Conservation (phyloP, 1,140 invertebrate genomes). For the Probaryconus sp. region DNA sequence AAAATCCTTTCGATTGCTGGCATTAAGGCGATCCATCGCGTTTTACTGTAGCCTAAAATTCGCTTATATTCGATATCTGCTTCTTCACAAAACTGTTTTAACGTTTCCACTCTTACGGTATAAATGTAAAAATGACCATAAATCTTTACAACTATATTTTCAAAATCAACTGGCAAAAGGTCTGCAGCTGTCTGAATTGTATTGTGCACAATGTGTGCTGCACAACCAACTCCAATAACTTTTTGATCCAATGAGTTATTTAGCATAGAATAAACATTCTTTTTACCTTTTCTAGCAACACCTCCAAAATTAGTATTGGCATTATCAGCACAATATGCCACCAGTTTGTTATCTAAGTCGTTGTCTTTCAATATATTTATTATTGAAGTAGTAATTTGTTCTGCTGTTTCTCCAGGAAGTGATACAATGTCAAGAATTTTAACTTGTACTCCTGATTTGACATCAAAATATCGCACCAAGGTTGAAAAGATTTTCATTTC, state of each 20-base stretch:
- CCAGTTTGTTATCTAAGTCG: slow-evolving; percentile 40
- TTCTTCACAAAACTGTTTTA: slow-evolving; percentile 68
- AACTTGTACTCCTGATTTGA: slow-evolving; percentile 37
- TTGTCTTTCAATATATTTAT: slow-evolving; percentile 31
- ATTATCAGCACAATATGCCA: slow-evolving; percentile 62
- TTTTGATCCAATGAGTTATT: slow-evolving; percentile 23
- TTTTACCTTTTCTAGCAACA: slow-evolving; percentile 12
- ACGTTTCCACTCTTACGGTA: slow-evolving; percentile 59
- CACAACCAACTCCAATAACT: slow-evolving; percentile 57
- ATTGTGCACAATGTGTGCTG: slow-evolving; percentile 68
- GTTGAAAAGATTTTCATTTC: slow-evolving; percentile 45
- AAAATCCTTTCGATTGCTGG: slow-evolving; percentile 56
- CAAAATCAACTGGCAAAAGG: slow-evolving; percentile 63
- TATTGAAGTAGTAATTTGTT: slow-evolving; percentile 43
- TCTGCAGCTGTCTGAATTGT: slow-evolving; percentile 61
- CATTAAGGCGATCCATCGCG: slow-evolving; percentile 52
- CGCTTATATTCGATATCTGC: slow-evolving; percentile 49
- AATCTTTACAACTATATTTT: slow-evolving; percentile 65
- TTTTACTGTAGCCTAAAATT: slow-evolving; percentile 50
- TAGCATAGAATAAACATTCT: slow-evolving; percentile 25
- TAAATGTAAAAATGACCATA: slow-evolving; percentile 68
- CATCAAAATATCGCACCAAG: slow-evolving; percentile 45
- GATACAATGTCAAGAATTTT: slow-evolving; percentile 43
- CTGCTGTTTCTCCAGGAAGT: slow-evolving; percentile 47
- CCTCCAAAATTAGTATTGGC: slow-evolving; percentile 57